Percentiles rank a stretch among this genome's conserved stretches.
These are phyloP conservation scores for Creontiades dilutus DNA, from an alignment of 2,888 invertebrate species.

Conservation along the genomic window DNA sequence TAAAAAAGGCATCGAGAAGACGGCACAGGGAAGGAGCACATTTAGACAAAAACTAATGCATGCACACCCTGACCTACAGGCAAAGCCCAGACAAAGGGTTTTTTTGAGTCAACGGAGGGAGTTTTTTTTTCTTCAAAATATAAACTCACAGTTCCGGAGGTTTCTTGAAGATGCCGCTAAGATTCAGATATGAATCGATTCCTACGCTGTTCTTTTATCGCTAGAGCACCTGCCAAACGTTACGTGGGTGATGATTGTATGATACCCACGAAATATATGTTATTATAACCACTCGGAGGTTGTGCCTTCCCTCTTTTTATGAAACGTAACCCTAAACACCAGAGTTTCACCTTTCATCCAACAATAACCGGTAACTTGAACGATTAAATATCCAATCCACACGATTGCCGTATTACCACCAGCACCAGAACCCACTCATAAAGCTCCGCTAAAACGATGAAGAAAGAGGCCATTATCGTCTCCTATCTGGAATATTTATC, in stretches of 20 bases:
- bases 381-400: too few relatives aligned
- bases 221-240: conserved; percentile 58
- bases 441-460: too few relatives aligned
- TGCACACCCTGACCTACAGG: conserved; percentile 68
- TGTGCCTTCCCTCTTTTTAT: not conserved
- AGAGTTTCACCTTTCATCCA: not conserved
- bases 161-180: conserved; percentile 20
- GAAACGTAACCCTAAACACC: not conserved
- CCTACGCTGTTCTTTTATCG: conserved; percentile 40
- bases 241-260: conserved; percentile 67
- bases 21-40: conserved; percentile 9
- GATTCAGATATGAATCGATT: conserved; percentile 69
- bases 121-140: not conserved
- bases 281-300: not conserved
- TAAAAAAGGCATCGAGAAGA: conserved; percentile 28
- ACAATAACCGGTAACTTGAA: not conserved
- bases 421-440: too few relatives aligned
- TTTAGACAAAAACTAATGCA: conserved; percentile 65
- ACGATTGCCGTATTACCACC: too few relatives aligned
- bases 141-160: conserved; percentile 14
- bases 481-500: too few relatives aligned
- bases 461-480: too few relatives aligned
- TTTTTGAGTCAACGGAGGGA: not conserved
- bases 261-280: conserved; percentile 55
- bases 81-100: conserved; percentile 7